Evolutionary conservation across 2,888 invertebrate genomes (phyloP).

Genomic region (Agapetus fuscipes): DNA sequence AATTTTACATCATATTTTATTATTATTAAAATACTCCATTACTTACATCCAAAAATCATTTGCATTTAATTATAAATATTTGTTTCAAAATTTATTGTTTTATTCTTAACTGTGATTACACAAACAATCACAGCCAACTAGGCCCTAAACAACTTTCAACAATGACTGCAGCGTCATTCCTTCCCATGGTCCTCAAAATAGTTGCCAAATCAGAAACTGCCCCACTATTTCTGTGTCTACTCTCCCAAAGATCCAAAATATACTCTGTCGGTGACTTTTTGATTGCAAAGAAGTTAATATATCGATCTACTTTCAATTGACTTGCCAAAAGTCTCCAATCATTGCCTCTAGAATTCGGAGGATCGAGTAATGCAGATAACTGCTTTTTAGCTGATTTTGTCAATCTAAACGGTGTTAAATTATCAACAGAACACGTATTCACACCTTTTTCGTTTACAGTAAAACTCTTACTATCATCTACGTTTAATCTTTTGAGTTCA

Average conservation of each 20-base stretch:
- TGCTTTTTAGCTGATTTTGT: constrained; percentile 46
- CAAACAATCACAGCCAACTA: constrained; percentile 39
- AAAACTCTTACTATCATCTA: constrained; percentile 38
- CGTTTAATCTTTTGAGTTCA: not conserved
- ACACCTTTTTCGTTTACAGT: constrained; percentile 52
- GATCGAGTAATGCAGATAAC: constrained; percentile 53
- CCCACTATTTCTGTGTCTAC: constrained; percentile 61
- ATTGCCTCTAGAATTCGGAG: constrained; percentile 70
- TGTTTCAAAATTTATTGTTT: too few species aligned
- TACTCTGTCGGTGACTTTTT: constrained; percentile 84
- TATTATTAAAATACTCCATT: too few species aligned
- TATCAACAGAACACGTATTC: constrained; percentile 49
- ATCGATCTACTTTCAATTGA: constrained; percentile 74
- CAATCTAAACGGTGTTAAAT: constrained; percentile 45
- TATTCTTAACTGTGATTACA: too few species aligned
- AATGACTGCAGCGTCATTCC: constrained; percentile 61
- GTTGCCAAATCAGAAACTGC: constrained; percentile 65
- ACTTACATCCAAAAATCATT: too few species aligned
- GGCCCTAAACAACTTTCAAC: constrained; percentile 50
- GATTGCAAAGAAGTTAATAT: constrained; percentile 82
- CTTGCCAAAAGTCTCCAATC: constrained; percentile 86
- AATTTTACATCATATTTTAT: too few species aligned
- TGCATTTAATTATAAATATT: too few species aligned
- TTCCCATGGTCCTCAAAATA: constrained; percentile 64
- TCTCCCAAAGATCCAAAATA: constrained; percentile 82